phyloP scores from a whole-genome alignment of 2,888 invertebrate genomes.

The Ornithoptera priamus region DNA sequence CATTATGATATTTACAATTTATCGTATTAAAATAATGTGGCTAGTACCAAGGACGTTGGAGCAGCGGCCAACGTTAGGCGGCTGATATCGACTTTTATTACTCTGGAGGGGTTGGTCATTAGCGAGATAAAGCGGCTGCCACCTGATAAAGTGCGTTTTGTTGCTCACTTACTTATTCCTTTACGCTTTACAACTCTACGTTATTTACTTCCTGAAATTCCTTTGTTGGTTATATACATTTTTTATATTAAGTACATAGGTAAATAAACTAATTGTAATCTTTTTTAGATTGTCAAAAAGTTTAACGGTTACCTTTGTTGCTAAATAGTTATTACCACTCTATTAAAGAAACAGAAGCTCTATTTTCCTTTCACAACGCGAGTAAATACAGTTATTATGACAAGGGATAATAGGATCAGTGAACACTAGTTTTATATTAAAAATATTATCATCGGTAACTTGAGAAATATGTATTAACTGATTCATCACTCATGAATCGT shows the following conservation, averaged over 20 bases:
- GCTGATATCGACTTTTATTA: conserved; percentile 78
- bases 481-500: no score
- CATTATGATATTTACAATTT: neutral
- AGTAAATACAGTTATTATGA: no score
- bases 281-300: neutral
- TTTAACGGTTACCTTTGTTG: no score
- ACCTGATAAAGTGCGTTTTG: conserved; percentile 80
- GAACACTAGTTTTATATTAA: no score
- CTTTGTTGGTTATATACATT: conserved; percentile 8
- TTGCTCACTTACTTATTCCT: conserved; percentile 74
- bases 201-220: conserved; percentile 36
- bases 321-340: neutral
- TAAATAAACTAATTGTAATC: neutral
- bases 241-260: conserved; percentile 3
- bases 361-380: no score
- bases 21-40: neutral
- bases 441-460: no score
- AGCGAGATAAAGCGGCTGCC: conserved; percentile 77
- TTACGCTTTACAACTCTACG: conserved; percentile 37
- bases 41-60: conserved; percentile 47
- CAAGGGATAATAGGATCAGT: no score
- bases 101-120: conserved; percentile 77
- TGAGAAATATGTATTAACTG: no score
- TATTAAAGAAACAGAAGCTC: neutral
- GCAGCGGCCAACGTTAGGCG: conserved; percentile 46